Evolutionary conservation across 2,113 vertebrate genomes (phyloP), one percentile per base, ranked within the genome.

Genomic region (Chloropsis hardwickii): DNA sequence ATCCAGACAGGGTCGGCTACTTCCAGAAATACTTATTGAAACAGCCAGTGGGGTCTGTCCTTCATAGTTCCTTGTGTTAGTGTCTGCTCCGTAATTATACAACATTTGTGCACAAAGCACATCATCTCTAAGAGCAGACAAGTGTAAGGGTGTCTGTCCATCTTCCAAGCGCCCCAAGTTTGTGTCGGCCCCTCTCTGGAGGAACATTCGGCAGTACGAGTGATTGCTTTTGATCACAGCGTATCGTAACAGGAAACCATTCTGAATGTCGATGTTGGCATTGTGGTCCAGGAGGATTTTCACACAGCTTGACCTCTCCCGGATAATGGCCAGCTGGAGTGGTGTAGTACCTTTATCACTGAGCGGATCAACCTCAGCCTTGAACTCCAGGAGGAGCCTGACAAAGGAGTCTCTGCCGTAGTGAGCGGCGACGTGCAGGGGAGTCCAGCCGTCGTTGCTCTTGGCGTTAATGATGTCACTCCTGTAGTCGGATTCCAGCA

Each of bases 201-300:
- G 98, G 97, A 99, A 99, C 99, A 99, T 99, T 60, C 99, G 99
- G 98, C 99, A 99, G 92, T 99, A 99, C 0, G 99, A 98, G 97
- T 99, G 99, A 96, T 99, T 99, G 97, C 99, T 99, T 97, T 99
- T 99, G 96, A 99, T 99, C 97, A 99, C 99, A 35, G 99, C 99
- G 5, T 99, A 99, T 25, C 99, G 99, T 92, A 99, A 94, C 96
- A 99, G 98, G 98, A 99, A 99, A 84, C 99, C 99, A 12, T 99
- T 99, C 58, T 99, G 99, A 95, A 99, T 99, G 98, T 99, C 99
- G 70, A 99, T 99, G 97, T 99, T 99, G 98, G 99, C 99, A 42
- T 98, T 98, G 98, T 99, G 99, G 98, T 99, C 99, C 96, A 99
- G 98, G 37, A 99, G 99, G 97, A 99, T 99, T 84, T 99, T 99